Percentiles rank a stretch among this genome's conserved stretches.
These are phyloP conservation scores for Tupaia tana DNA, from an alignment of 2,113 vertebrate genomes.

Conservation along the genomic window DNA sequence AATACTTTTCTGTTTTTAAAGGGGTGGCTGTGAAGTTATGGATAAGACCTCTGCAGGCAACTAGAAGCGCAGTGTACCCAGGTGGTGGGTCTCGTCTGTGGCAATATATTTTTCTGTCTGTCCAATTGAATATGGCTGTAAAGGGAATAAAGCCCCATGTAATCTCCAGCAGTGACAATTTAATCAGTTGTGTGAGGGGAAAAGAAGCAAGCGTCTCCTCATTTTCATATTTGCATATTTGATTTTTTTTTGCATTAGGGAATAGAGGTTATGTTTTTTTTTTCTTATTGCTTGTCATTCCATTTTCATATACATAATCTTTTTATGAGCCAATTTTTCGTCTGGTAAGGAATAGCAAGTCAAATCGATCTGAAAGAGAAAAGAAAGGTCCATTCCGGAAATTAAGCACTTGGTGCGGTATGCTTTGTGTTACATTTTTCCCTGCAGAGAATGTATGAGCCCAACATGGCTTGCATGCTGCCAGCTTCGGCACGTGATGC, in stretches of 20 bases:
- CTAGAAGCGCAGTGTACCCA: conserved; percentile 65
- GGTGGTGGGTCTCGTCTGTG: conserved; percentile 76
- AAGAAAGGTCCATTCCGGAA: conserved; percentile 49
- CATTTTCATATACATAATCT: conserved; percentile 80
- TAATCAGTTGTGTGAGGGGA: conserved; percentile 70
- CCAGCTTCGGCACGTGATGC: conserved; percentile 2
- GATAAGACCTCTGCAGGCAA: conserved; percentile 70
- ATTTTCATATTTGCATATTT: conserved; percentile 88
- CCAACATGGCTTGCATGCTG: neutral
- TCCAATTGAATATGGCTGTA: conserved; percentile 80
- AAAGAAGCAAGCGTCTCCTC: conserved; percentile 33
- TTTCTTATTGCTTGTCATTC: conserved; percentile 78
- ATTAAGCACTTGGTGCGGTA: neutral
- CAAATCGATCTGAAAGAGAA: conserved; percentile 76
- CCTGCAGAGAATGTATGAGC: neutral
- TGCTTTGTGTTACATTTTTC: conserved; percentile 59
- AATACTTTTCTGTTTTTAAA: conserved; percentile 68
- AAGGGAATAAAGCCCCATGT: conserved; percentile 80
- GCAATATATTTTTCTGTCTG: conserved; percentile 72
- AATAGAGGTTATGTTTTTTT: conserved; percentile 55
- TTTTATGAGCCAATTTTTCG: conserved; percentile 55
- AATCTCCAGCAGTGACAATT: conserved; percentile 83
- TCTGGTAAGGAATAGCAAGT: conserved; percentile 56
- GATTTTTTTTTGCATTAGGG: conserved; percentile 82
- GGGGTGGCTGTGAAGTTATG: conserved; percentile 77